Evolutionary conservation across 2,888 invertebrate species (phyloP), one percentile per base, ranked within the genome.

Genomic region (Thera obeliscata): DNA sequence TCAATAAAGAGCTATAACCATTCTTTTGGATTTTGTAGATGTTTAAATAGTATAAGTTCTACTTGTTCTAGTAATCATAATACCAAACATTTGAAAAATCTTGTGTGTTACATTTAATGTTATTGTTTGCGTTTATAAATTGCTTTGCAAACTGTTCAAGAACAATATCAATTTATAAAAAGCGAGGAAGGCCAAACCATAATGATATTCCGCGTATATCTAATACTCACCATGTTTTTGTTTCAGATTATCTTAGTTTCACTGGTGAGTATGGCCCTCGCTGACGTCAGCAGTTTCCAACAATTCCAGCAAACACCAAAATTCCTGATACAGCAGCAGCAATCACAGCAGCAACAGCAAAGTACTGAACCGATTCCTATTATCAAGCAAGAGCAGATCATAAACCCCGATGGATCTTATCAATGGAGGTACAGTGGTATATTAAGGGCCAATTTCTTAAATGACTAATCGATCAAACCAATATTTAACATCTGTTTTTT

Each of bases 391-490:
- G 95, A 96, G 74, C 95, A 96, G 76, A 94, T 95, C 78, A 94
- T 96, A 33, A 96, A 96, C 78, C 95, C 95, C 43, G 96, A 96
- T 84, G 96, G 96, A 71, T 95, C 95, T 63, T 95, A 95, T 76
- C 94, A 93, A 78, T 94, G 91, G 87, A 94, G 91, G 93, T 94
- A 52, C 49, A 7, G 48, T 48, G n/a, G 55, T 76, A 77, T 72
- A 52, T 38, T 41, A 1, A 41, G 1, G 7, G 5, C 41, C 41
- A 4, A 6, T 7, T 41, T 7, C 22, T 22, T 1, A 22, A 22
- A 22, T 22, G 22, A 22, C 22, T 22, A 22, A 22, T 22, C 22
- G 22, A 22, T 22, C 22, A 22, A 22, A 1, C 22, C 0, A 22
- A 22, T 22, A 22, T 22, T 22, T 22, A 22, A 22, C 22, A 22